Percentiles rank a stretch among this genome's conserved stretches.
These are phyloP conservation scores for Nephrocerus scutellatus DNA, from an alignment of 2,888 invertebrate species.

Conservation along the genomic window DNA sequence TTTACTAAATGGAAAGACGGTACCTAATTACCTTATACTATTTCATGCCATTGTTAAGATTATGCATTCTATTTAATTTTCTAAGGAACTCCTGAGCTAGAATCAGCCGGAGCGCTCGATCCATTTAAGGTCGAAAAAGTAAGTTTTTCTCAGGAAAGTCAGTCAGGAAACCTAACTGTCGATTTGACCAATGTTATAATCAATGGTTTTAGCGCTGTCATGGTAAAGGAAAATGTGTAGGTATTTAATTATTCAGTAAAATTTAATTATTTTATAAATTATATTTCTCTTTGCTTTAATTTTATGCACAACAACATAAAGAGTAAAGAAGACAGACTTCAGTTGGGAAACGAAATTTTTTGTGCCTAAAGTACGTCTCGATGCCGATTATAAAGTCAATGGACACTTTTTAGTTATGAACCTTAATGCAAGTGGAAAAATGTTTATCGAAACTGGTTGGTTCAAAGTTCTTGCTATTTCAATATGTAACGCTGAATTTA, in stretches of 20 bases:
- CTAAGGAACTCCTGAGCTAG: constrained; percentile 22
- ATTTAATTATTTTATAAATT: neutral
- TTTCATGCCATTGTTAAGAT: neutral
- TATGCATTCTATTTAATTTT: neutral
- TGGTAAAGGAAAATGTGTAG: constrained; percentile 55
- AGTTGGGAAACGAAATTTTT: constrained; percentile 57
- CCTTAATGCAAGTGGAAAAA: constrained; percentile 55
- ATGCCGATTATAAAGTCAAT: constrained; percentile 58
- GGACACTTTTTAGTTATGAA: constrained; percentile 62
- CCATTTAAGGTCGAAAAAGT: constrained; percentile 57
- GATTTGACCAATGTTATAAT: constrained; percentile 58
- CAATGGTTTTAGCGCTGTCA: constrained; percentile 55
- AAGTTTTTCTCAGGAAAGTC: constrained; percentile 59
- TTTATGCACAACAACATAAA: constrained; percentile 32
- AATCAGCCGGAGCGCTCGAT: constrained; percentile 53
- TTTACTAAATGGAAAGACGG: constrained; percentile 14
- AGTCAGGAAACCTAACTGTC: constrained; percentile 60
- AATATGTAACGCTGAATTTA: too few relatives aligned
- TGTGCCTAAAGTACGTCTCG: constrained; percentile 57
- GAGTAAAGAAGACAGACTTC: constrained; percentile 56
- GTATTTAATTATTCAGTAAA: constrained; percentile 25
- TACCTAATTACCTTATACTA: neutral
- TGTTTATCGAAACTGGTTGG: constrained; percentile 57
- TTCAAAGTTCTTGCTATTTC: constrained; percentile 17
- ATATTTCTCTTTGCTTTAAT: neutral